Conservation (phyloP, 2,888 invertebrate species). For the Rhimphoctona megacephalus region DNA sequence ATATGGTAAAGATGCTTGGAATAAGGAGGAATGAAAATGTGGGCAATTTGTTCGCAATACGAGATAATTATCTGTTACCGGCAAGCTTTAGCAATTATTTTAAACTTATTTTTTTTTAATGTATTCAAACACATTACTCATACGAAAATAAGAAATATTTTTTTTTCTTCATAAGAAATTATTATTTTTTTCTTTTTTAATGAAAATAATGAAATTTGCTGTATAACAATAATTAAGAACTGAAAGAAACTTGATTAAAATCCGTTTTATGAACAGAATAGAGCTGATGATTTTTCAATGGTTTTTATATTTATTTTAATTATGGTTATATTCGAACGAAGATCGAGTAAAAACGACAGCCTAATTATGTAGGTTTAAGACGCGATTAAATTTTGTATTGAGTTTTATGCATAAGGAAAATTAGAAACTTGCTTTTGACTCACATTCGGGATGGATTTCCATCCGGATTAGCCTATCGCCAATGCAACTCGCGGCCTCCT, state of each 20-base stretch:
- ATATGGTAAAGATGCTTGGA: constrained; percentile 12
- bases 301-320: background rate
- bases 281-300: background rate
- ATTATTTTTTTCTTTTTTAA: background rate
- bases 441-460: constrained; percentile 30
- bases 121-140: background rate
- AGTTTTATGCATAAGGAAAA: constrained; percentile 24
- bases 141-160: too few species aligned
- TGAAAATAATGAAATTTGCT: background rate
- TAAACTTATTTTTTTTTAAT: background rate
- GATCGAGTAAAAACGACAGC: background rate
- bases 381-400: constrained; percentile 13
- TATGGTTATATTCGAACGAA: background rate
- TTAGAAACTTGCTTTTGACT: constrained; percentile 22
- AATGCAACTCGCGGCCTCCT: constrained; percentile 59
- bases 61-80: constrained; percentile 23
- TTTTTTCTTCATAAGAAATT: too few species aligned
- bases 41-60: constrained; percentile 21
- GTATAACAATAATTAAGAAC: background rate
- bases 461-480: constrained; percentile 63
- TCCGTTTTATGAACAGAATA: background rate
- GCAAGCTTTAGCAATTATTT: background rate
- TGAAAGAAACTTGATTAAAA: background rate
- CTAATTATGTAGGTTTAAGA: constrained; percentile 9
- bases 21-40: constrained; percentile 28